These are phyloP conservation scores for Dinothrombium tinctorium DNA, from an alignment of 1,140 invertebrate genomes.

Conservation along the genomic window DNA sequence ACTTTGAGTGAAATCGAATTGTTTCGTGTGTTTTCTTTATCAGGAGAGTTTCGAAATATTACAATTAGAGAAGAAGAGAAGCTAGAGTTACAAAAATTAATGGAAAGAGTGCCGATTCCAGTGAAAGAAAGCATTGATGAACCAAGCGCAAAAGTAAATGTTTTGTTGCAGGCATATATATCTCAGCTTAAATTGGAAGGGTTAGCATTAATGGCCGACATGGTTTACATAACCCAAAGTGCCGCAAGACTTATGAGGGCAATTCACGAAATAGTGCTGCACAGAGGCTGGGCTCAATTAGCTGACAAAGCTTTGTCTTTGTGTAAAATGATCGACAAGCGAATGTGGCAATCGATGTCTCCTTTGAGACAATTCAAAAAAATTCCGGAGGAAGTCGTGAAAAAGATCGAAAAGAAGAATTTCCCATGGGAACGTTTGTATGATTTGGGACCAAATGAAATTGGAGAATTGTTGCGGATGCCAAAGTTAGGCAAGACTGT, in stretches of 20 bases:
- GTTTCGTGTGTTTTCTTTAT: constrained; percentile 96
- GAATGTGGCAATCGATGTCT: constrained; percentile 95
- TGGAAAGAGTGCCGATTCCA: constrained; percentile 92
- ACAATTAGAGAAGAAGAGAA: constrained; percentile 95
- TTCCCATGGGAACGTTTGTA: constrained; percentile 81
- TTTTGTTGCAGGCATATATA: constrained; percentile 89
- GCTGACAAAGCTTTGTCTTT: constrained; percentile 84
- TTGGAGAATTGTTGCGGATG: constrained; percentile 82
- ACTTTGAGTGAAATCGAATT: constrained; percentile 92
- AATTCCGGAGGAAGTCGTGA: constrained; percentile 90
- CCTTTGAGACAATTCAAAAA: constrained; percentile 91
- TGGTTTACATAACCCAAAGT: constrained; percentile 97
- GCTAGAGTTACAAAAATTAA: constrained; percentile 81
- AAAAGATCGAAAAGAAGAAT: constrained; percentile 95
- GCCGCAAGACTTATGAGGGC: constrained; percentile 82
- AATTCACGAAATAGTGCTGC: constrained; percentile 82
- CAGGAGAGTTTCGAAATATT: constrained; percentile 74
- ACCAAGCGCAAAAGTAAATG: constrained; percentile 87
- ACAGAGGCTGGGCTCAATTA: constrained; percentile 84
- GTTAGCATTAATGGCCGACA: constrained; percentile 94
- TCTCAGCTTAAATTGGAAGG: constrained; percentile 95
- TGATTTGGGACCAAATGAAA: constrained; percentile 87
- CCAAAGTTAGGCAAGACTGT: constrained; percentile 92
- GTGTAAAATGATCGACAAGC: constrained; percentile 94
- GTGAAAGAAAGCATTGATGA: constrained; percentile 99